Base-by-base conservation (phyloP, 2,113 vertebrate species). In the Oryzias melastigma region DNA sequence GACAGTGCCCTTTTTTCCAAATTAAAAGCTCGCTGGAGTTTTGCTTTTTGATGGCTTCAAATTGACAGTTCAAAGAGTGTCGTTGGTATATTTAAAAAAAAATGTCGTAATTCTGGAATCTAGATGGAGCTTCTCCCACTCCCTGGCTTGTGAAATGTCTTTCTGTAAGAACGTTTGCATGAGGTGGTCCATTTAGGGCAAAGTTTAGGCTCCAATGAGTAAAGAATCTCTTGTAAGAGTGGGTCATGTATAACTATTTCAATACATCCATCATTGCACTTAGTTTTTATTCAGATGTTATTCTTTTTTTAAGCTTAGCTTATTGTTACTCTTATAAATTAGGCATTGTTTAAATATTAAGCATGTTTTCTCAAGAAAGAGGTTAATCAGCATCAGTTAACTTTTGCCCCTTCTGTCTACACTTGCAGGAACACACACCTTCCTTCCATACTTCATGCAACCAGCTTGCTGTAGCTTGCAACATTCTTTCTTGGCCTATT, bases 401-500 rank as follows among this genome's bases (percentile, higher is more conserved):
- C 49, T 57, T 76, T 59, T 42, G 15, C 46, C 68, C 27, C n/a
- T 56, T 65, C 56, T 64, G 52, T 46, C 56, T 50, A 52, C 45
- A 71, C 42, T 79, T 53, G 16, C 60, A 68, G 49, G 48, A 53
- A 60, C 55, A 74, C 58, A 66, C 71, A 69, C 68, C 71, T 59
- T 48, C 72, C 72, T 82, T 81, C 70, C 52, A 76, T 85, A 57
- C 81, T 83, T 87, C 73, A 71, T 75, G 46, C 70, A 66, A 74
- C 77, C 78, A 84, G 85, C 87, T 87, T 89, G 86, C 85, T 75
- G 81, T 73, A 88, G 88, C 86, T 87, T 88, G 88, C 87, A 90
- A 85, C 85, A 88, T 90, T 90, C 88, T 87, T 90, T 90, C 80
- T 84, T 63, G 73, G 75, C 49, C 63, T 65, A 86, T 90, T 90